Evolutionary conservation across 2,888 invertebrate genomes (phyloP).

Genomic region (Platerodrilus igneus): DNA sequence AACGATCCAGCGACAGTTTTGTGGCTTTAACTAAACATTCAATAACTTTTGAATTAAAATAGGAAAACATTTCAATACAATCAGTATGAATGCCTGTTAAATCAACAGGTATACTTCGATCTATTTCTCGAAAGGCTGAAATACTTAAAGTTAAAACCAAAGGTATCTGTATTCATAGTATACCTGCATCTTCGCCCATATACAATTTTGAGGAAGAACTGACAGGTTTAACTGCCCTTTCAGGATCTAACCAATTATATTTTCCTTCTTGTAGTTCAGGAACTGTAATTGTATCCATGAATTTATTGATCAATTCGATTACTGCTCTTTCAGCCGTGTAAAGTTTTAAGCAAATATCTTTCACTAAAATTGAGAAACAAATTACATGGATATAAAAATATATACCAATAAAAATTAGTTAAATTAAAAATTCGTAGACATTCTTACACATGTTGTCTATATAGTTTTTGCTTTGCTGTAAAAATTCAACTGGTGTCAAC

Average conservation of each 20-base stretch:
- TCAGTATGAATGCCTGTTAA: constrained; percentile 60
- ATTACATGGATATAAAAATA: constrained; percentile 5
- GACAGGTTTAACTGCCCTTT: constrained; percentile 57
- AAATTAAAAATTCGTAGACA: background rate
- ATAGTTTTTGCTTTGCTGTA: constrained; percentile 40
- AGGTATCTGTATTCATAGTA: constrained; percentile 3
- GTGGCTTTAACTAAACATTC: constrained; percentile 72
- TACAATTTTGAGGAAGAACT: constrained; percentile 56
- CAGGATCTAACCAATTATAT: constrained; percentile 61
- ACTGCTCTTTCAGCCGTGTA: constrained; percentile 71
- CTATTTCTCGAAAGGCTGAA: constrained; percentile 61
- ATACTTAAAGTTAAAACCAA: background rate
- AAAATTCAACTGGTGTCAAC: constrained; percentile 58
- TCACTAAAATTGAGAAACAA: constrained; percentile 44
- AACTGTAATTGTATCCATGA: constrained; percentile 60
- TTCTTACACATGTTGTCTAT: background rate
- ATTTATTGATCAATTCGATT: constrained; percentile 71
- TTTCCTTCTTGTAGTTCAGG: constrained; percentile 56
- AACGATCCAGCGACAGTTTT: constrained; percentile 64
- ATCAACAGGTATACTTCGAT: constrained; percentile 57
- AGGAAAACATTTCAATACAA: constrained; percentile 75
- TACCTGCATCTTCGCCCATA: constrained; percentile 57
- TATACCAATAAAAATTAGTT: too few relatives aligned
- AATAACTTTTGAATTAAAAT: constrained; percentile 71
- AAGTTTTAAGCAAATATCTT: constrained; percentile 56